These are phyloP conservation scores for Eupithecia tripunctaria DNA, from an alignment of 2,888 invertebrate genomes.

Conservation along the genomic window DNA sequence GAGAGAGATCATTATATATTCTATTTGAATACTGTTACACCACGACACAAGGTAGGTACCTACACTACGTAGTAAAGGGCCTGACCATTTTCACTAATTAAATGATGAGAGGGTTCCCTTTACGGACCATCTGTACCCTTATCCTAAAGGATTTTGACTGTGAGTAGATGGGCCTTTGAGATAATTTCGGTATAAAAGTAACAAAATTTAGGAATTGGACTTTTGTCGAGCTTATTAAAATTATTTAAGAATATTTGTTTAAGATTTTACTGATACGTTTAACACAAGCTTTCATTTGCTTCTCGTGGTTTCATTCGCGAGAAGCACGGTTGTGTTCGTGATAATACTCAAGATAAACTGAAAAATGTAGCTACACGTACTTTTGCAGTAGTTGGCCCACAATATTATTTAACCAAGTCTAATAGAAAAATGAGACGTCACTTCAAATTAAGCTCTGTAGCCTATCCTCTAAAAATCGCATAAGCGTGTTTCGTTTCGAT, in stretches of 20 bases:
- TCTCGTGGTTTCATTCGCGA: background rate
- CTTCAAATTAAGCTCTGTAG: too few species aligned
- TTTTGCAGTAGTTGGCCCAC: too few species aligned
- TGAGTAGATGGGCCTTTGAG: background rate
- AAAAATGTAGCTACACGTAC: too few species aligned
- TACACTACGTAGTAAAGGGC: background rate
- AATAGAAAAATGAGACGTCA: background rate
- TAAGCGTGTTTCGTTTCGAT: too few species aligned
- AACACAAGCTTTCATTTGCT: too few species aligned
- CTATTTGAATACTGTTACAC: background rate
- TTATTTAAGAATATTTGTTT: background rate
- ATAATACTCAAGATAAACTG: background rate
- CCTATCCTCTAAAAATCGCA: too few species aligned
- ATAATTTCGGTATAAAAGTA: background rate
- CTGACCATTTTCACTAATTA: conserved; percentile 34
- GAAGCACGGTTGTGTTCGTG: background rate
- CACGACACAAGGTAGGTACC: conserved; percentile 1
- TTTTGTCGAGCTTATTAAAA: background rate
- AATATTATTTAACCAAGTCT: background rate
- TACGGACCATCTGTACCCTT: conserved; percentile 5
- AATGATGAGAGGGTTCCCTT: conserved; percentile 29
- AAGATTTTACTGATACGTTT: background rate
- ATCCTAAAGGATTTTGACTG: background rate
- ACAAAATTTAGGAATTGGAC: background rate
- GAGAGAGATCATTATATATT: conserved; percentile 6